A percentile compares a stretch with the other conserved stretches of the same genome.
These are phyloP conservation scores for Tipula vernalis DNA, from an alignment of 2,888 invertebrate species.

Conservation along the genomic window DNA sequence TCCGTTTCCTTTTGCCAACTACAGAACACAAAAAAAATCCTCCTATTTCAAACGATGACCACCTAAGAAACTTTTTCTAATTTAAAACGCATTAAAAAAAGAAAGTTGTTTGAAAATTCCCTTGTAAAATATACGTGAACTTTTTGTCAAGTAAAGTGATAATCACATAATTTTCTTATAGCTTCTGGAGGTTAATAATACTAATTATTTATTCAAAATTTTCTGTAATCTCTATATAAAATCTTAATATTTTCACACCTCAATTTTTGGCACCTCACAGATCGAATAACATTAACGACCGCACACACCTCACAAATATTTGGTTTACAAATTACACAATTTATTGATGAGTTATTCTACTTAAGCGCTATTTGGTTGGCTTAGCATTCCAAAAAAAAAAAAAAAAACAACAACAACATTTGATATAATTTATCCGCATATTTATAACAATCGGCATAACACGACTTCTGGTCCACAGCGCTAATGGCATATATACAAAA, in stretches of 20 bases:
- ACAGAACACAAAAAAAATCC: no score
- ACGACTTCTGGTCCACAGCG: not conserved
- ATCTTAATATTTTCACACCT: not conserved
- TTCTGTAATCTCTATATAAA: not conserved
- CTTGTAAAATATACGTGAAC: no score
- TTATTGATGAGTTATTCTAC: not conserved
- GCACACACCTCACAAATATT: not conserved
- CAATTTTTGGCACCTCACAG: not conserved
- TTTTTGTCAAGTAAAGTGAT: no score
- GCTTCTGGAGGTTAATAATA: no score
- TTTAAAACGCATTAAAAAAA: no score
- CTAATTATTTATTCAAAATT: no score
- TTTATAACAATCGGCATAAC: not conserved
- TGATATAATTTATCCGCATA: not conserved
- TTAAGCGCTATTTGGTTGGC: not conserved
- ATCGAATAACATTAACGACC: not conserved
- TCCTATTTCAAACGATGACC: no score
- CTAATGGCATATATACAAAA: not conserved
- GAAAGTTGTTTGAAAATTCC: no score
- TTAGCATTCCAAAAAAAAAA: not conserved
- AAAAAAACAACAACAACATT: not conserved
- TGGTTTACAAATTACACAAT: not conserved
- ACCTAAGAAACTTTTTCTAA: no score
- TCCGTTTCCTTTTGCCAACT: no score
- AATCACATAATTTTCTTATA: no score